phyloP scores from a whole-genome alignment of 2,113 vertebrate genomes.

The Aegotheles bennettii region DNA sequence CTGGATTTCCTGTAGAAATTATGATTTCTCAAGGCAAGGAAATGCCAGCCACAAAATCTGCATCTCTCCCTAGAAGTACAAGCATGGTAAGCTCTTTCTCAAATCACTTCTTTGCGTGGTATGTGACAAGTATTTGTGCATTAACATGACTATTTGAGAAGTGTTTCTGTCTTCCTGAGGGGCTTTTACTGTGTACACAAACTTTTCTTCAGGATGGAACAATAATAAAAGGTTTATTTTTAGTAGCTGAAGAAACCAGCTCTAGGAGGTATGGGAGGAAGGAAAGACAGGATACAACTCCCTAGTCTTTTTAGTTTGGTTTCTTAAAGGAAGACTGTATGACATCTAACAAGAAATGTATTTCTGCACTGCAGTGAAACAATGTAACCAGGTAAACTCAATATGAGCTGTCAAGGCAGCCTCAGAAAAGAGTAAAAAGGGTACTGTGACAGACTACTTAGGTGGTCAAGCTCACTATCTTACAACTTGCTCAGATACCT shows the following conservation, averaged over 20 bases:
- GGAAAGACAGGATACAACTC: not conserved
- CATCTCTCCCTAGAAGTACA: slow-evolving; percentile 72
- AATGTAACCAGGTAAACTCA: not conserved
- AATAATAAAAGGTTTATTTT: not conserved
- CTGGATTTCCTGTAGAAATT: slow-evolving; percentile 59
- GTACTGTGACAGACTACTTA: not conserved
- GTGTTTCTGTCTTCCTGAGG: not conserved
- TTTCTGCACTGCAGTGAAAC: not conserved
- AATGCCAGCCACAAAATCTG: slow-evolving; percentile 68
- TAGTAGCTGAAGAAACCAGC: not conserved
- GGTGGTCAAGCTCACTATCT: not conserved
- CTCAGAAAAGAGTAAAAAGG: not conserved
- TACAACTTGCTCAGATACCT: not conserved
- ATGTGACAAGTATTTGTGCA: not conserved
- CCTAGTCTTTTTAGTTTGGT: not conserved
- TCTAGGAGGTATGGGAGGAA: not conserved
- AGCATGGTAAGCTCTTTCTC: slow-evolving; percentile 75
- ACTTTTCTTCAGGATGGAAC: not conserved
- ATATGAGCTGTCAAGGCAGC: not conserved
- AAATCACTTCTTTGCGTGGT: not conserved
- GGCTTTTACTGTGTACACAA: rapidly evolving
- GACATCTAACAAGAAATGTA: not conserved
- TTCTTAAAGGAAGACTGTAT: not conserved
- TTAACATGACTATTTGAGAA: not conserved
- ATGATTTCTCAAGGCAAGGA: slow-evolving; percentile 72